Percentiles rank a stretch among this genome's conserved stretches.
These are phyloP conservation scores for Drosophila merina DNA, from an alignment of 2,888 invertebrate genomes.

Conservation along the genomic window DNA sequence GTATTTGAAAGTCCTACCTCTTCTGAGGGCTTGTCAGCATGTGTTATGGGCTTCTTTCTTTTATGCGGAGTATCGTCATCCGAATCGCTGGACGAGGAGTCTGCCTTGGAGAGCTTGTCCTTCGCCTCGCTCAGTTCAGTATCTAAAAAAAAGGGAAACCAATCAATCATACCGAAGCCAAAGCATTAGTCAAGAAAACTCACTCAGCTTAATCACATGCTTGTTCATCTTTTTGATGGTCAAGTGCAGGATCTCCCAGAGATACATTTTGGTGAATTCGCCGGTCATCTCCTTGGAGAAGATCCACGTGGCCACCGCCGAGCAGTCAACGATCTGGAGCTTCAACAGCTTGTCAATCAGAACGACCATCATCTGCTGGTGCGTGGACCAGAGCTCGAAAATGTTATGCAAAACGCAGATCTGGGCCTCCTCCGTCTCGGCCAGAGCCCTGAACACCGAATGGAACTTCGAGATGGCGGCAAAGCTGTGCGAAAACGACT, in stretches of 20 bases:
- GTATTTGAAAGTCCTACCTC: slow-evolving; percentile 84
- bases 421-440: slow-evolving; percentile 97
- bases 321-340: slow-evolving; percentile 98
- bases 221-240: slow-evolving; percentile 99
- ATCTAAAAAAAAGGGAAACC: slow-evolving; percentile 81
- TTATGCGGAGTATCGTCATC: slow-evolving; percentile 88
- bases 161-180: no score
- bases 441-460: slow-evolving; percentile 94
- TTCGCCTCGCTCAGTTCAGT: slow-evolving; percentile 93
- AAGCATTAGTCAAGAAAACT: slow-evolving; percentile 47
- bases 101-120: slow-evolving; percentile 93
- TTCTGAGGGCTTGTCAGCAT: slow-evolving; percentile 86
- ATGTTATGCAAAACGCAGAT: slow-evolving; percentile 96
- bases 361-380: slow-evolving; percentile 98
- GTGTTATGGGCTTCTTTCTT: slow-evolving; percentile 83
- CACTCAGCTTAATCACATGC: slow-evolving; percentile 93
- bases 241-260: slow-evolving; percentile 98
- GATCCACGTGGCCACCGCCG: slow-evolving; percentile 98
- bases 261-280: slow-evolving; percentile 96
- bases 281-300: slow-evolving; percentile 96
- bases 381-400: slow-evolving; percentile 97
- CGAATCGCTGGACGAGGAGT: slow-evolving; percentile 92
- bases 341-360: slow-evolving; percentile 98
- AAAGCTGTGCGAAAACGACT: slow-evolving; percentile 99
- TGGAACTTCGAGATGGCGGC: slow-evolving; percentile 99